phyloP scores from a whole-genome alignment of 2,888 invertebrate genomes.

The Liopterus haemorrhoidalis region DNA sequence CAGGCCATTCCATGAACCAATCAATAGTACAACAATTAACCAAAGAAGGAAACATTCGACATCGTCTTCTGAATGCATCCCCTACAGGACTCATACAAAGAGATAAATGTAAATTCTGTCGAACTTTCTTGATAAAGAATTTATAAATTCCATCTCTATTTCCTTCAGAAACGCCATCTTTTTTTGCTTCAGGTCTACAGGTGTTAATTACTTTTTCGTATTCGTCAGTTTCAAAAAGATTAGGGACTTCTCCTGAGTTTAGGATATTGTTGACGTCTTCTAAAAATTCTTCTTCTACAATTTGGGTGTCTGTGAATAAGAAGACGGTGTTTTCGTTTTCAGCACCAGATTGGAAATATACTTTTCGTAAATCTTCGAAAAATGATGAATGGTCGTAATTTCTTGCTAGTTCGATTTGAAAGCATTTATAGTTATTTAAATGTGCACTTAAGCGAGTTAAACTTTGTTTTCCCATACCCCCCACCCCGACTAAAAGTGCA shows the following conservation, averaged over 20 bases:
- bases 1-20: conserved; percentile 91
- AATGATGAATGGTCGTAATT: conserved; percentile 78
- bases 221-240: conserved; percentile 82
- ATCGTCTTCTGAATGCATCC: conserved; percentile 77
- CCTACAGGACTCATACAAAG: conserved; percentile 90
- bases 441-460: conserved; percentile 79
- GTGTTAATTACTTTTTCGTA: conserved; percentile 76
- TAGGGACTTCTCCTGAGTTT: conserved; percentile 87
- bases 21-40: conserved; percentile 93
- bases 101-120: conserved; percentile 77
- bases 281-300: conserved; percentile 82
- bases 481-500: conserved; percentile 79
- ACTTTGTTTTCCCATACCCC: conserved; percentile 87
- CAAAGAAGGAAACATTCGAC: conserved; percentile 90
- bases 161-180: conserved; percentile 59
- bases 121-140: conserved; percentile 77
- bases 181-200: conserved; percentile 65
- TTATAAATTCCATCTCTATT: conserved; percentile 75
- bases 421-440: conserved; percentile 79
- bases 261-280: conserved; percentile 90
- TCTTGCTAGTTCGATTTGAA: conserved; percentile 80
- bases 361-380: conserved; percentile 76
- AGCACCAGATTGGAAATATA: conserved; percentile 75
- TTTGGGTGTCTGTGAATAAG: conserved; percentile 84
- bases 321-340: conserved; percentile 71